Evolutionary conservation across 2,797 vertebrate genomes (phyloP).

Genomic region (Gouania willdenowi): DNA sequence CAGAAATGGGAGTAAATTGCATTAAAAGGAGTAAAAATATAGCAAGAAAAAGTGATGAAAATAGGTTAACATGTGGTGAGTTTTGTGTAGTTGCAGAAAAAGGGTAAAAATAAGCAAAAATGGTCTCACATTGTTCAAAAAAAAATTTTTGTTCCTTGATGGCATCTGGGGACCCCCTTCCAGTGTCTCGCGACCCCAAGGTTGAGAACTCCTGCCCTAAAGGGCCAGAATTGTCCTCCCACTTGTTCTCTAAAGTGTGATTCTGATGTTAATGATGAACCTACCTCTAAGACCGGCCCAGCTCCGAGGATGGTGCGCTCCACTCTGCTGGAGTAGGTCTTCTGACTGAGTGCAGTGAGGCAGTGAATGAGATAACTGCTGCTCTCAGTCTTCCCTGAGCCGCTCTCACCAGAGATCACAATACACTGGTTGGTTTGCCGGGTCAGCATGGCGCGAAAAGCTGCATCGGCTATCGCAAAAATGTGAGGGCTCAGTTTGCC

Average conservation of each 20-base stretch:
- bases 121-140: neutral
- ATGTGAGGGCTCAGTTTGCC: constrained; percentile 92
- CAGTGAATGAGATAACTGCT: constrained; percentile 96
- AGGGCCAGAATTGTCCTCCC: too few relatives aligned
- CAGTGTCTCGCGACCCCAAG: too few relatives aligned
- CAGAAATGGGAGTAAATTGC: too few relatives aligned
- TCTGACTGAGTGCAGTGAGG: constrained; percentile 91
- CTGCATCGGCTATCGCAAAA: constrained; percentile 87
- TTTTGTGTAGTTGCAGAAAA: too few relatives aligned
- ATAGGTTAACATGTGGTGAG: too few relatives aligned
- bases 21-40: too few relatives aligned
- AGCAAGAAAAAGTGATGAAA: too few relatives aligned
- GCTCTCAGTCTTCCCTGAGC: constrained; percentile 94
- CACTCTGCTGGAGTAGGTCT: constrained; percentile 84
- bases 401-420: constrained; percentile 90
- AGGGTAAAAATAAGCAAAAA: neutral
- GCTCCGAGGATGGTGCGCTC: constrained; percentile 92
- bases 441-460: constrained; percentile 86
- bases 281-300: constrained; percentile 94
- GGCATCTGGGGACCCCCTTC: too few relatives aligned
- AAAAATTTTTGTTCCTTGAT: too few relatives aligned
- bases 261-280: constrained; percentile 8
- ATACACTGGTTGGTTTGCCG: constrained; percentile 86
- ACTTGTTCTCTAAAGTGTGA: too few relatives aligned
- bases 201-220: too few relatives aligned